These are phyloP conservation scores for Falco berigora DNA, from an alignment of 2,797 vertebrate genomes.

Conservation along the genomic window DNA sequence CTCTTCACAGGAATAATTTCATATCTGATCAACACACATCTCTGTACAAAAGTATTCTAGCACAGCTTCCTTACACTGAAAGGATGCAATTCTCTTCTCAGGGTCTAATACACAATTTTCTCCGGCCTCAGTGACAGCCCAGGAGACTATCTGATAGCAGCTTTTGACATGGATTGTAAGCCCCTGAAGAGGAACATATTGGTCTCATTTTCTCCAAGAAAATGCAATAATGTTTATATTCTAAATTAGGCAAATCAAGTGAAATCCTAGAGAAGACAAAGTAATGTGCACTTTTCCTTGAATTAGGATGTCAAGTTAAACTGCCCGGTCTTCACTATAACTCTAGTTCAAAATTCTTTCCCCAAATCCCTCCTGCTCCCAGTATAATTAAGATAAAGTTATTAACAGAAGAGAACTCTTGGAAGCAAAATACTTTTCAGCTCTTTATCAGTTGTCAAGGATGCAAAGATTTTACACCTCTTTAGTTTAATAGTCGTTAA, in stretches of 20 bases:
- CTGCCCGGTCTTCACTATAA: background rate
- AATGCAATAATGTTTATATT: background rate
- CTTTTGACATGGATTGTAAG: background rate
- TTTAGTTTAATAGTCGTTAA: background rate
- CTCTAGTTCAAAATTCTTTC: background rate
- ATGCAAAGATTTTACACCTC: background rate
- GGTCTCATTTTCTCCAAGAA: background rate
- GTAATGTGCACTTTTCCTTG: background rate
- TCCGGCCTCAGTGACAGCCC: background rate
- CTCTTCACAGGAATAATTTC: background rate
- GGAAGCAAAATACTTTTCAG: background rate
- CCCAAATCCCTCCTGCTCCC: background rate
- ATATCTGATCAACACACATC: background rate
- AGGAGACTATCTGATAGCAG: background rate
- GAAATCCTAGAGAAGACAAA: background rate
- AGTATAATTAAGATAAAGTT: background rate
- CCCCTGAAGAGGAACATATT: background rate
- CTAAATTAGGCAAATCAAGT: background rate
- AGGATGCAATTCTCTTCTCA: background rate
- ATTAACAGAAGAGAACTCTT: background rate
- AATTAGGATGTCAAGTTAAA: background rate
- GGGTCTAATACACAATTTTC: background rate
- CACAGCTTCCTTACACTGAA: background rate
- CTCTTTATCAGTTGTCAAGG: background rate
- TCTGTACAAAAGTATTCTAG: background rate